Evolutionary conservation across 2,888 invertebrate species (phyloP), one percentile per base, ranked within the genome.

Genomic region (Erpobdella octoculata): DNA sequence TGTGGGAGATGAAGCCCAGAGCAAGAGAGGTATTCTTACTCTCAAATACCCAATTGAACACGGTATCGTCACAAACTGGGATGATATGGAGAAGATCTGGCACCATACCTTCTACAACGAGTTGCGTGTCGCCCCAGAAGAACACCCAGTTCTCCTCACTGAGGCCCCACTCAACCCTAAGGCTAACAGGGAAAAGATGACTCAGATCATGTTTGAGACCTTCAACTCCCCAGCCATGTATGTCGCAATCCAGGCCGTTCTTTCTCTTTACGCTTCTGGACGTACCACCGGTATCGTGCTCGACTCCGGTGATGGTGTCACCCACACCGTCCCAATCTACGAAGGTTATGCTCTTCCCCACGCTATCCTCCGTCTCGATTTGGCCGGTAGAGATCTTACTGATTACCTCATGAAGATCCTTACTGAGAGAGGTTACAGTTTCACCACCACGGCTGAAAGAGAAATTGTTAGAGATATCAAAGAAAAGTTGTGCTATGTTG

Each of bases 61-160:
- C 72, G 80, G 80, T 48, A 79, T 80, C 71, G 79, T 80, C 76
- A 80, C 79, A 74, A 79, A 80, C 79, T 80, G 80, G 80, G 79
- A 79, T 65, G 80, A 80, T 71, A 80, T 95, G 94, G 94, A 94
- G 86, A 93, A 95, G 86, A 94, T 95, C 87, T 95, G 94, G 94
- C 94, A 94, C 85, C 94, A 95, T 87, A 93, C 94, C 82, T 94
- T 94, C 89, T 94, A 94, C 90, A 94, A 95, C 84, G 79, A 79
- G 75, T 88, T 95, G 83, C 89, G 94, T 85, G 93, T 94, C 71
- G 93, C 93, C 72, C 93, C 93, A 75, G 93, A 93, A 85, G 92
- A 93, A 85, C 93, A 93, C 84, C 93, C 93, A 73, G 91, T 93
- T 79, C 88, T 93, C 80, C 87, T 92, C 79, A 93, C 93, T 75